Evolutionary conservation across 2,888 invertebrate species (phyloP), one percentile per base, ranked within the genome.

Genomic region (Unio pictorum): DNA sequence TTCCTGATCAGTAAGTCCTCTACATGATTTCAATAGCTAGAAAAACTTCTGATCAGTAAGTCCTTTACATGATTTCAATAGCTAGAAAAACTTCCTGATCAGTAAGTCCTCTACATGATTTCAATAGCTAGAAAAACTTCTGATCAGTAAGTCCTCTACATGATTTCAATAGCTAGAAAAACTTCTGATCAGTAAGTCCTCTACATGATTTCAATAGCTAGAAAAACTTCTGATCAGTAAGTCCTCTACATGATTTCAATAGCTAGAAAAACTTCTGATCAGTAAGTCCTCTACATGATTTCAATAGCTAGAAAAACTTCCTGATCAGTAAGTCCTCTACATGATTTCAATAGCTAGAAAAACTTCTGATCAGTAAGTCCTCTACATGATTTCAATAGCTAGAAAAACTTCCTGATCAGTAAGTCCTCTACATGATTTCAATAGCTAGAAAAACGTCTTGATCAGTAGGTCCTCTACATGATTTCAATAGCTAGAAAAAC

Each of bases 331-430:
- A 23, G 23, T 23, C 23, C 55, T 56, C 0, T 61, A n/a, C 23
- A 23, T 23, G 23, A 23, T 23, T 23, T 23, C 23, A 23, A 23
- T 23, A 23, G 23, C 23, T 23, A 23, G 23, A 23, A 23, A 23
- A 23, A 23, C 23, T 23, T 23, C 23, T 23, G 23, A 23, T 23
- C 23, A 23, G 23, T 23, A 23, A 23, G 23, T 23, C 23, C 23
- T 23, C 23, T 23, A 23, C 23, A 23, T 23, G 23, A 23, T 23
- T 23, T 23, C 23, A 23, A 23, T 23, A 23, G 23, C 23, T 23
- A 23, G 23, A 23, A 23, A 23, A 23, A 23, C 23, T 23, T 23
- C n/a, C 23, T 23, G 86, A 86, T 60, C 72, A 71, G 78, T 78
- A 69, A 63, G 74, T 58, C n/a, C 55, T 56, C 0, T 61, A n/a